These are phyloP conservation scores for Platanista minor DNA, from an alignment of 2,113 vertebrate species.

Conservation along the genomic window DNA sequence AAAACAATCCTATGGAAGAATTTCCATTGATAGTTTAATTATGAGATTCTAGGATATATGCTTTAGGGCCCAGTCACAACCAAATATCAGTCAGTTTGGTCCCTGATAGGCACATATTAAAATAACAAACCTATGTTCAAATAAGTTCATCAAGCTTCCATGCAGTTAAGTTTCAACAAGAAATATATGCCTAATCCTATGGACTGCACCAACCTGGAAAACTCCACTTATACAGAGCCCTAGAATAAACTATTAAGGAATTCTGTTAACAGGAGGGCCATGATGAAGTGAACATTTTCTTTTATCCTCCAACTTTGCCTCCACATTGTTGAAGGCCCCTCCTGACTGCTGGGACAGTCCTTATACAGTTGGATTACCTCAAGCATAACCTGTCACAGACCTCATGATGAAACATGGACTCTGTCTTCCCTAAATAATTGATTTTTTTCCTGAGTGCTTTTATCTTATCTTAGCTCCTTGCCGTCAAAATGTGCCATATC, in stretches of 20 bases:
- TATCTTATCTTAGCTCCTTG: neutral
- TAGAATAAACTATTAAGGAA: neutral
- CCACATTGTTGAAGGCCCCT: accelerated
- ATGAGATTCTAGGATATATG: neutral
- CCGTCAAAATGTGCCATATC: neutral
- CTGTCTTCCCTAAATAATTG: neutral
- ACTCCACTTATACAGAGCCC: neutral
- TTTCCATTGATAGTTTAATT: neutral
- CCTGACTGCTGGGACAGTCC: neutral
- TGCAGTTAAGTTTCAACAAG: neutral
- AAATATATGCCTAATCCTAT: neutral
- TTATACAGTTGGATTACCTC: neutral
- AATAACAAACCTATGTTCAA: neutral
- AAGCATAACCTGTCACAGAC: neutral
- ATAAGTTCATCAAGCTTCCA: neutral
- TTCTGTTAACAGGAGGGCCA: neutral
- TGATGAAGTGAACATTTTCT: neutral
- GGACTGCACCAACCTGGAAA: neutral
- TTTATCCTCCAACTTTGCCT: neutral
- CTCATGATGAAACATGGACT: neutral
- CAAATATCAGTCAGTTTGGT: neutral
- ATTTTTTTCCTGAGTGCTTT: neutral
- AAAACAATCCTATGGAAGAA: neutral
- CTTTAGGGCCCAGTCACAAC: neutral
- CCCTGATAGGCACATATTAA: neutral